A percentile compares a stretch with the other conserved stretches of the same genome.
Conservation (phyloP, 2,888 invertebrate genomes). For the Lymantria monacha region DNA sequence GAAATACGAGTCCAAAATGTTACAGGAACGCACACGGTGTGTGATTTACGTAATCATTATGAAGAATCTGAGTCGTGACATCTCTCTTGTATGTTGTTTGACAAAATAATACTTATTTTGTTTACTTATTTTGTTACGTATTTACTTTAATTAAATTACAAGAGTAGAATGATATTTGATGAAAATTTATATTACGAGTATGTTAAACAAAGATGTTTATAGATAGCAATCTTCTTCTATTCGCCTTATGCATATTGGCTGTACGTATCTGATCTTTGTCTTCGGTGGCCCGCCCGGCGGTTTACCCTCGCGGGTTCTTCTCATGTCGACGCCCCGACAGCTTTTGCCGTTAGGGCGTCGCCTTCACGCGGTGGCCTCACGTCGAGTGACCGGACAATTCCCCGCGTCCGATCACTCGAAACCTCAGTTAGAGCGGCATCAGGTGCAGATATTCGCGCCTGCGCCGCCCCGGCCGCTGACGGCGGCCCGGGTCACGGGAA, state of each 20-base stretch:
- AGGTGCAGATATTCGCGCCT: no score
- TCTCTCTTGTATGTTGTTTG: background rate
- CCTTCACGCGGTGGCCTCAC: no score
- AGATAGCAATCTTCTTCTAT: background rate
- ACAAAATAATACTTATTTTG: background rate
- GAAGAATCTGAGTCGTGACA: constrained; percentile 1
- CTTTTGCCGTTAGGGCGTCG: no score
- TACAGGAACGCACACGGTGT: background rate
- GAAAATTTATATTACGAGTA: background rate
- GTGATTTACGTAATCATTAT: constrained; percentile 5
- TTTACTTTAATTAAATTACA: background rate
- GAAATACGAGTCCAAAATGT: constrained; percentile 7
- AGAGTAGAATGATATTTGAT: no score
- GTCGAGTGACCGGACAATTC: no score
- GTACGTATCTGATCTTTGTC: background rate
- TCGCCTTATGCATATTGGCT: background rate
- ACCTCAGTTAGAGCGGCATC: no score
- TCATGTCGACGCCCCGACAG: no score
- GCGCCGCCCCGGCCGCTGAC: no score
- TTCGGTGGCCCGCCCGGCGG: no score
- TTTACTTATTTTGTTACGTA: background rate
- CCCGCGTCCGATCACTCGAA: no score
- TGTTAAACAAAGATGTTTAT: background rate
- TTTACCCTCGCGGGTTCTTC: no score
- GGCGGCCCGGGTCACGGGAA: no score